Conservation (phyloP, 1,140 invertebrate species). For the Pemphigus obesinymphae region DNA sequence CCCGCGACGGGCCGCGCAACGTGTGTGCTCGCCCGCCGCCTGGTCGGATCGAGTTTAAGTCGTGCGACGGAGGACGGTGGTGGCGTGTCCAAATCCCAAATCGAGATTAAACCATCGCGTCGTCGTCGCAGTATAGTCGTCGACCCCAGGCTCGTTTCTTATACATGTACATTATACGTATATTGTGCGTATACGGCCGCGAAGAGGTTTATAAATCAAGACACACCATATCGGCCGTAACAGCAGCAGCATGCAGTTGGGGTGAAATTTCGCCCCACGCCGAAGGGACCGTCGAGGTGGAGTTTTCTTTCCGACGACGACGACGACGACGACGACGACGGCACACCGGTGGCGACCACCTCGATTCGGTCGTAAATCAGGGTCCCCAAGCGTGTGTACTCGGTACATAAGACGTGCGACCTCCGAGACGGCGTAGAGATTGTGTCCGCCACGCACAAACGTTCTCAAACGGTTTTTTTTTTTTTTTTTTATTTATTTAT, state of each 20-base stretch:
- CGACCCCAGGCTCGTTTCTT: background rate
- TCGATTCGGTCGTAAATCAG: constrained; percentile 28
- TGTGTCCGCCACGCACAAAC: background rate
- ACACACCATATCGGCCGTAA: constrained; percentile 9
- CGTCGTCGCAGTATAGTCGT: background rate
- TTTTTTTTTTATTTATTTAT: no score
- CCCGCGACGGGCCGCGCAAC: background rate
- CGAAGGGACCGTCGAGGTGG: background rate
- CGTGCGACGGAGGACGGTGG: background rate
- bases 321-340: background rate
- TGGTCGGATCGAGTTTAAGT: background rate
- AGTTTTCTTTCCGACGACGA: background rate
- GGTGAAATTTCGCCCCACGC: background rate
- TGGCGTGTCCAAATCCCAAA: constrained; percentile 36
- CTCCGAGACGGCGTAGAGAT: background rate
- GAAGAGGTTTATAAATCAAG: constrained; percentile 39
- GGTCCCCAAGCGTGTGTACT: background rate
- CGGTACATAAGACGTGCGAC: background rate
- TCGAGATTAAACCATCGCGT: constrained; percentile 37
- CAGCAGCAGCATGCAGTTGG: background rate
- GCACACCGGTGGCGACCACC: constrained; percentile 4
- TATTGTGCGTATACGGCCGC: background rate
- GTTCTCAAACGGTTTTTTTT: no score
- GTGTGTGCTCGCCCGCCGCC: background rate
- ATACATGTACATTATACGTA: background rate